These are phyloP conservation scores for Heterohyrax brucei DNA, from an alignment of 2,797 vertebrate species.

Conservation along the genomic window DNA sequence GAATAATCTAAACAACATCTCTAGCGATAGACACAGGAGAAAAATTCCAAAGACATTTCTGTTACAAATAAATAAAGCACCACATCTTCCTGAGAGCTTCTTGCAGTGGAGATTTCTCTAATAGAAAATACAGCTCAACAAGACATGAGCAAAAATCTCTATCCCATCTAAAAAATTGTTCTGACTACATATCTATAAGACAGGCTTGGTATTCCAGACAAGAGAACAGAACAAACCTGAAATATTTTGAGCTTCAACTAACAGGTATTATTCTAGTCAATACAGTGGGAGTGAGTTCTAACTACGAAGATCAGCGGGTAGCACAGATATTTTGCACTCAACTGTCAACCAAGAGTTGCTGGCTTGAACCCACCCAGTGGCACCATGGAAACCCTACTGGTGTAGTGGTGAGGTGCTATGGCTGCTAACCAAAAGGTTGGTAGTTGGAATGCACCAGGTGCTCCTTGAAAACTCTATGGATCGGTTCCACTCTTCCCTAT, in stretches of 20 bases:
- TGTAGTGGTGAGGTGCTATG: too few relatives aligned
- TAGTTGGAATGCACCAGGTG: too few relatives aligned
- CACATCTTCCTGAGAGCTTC: slow-evolving; percentile 22
- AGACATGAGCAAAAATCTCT: slow-evolving; percentile 46
- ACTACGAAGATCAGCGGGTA: too few relatives aligned
- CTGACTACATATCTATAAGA: not conserved
- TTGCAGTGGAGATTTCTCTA: slow-evolving; percentile 42
- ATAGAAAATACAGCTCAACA: slow-evolving; percentile 57
- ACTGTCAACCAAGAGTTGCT: too few relatives aligned
- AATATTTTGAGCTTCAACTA: not conserved
- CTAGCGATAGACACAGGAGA: not conserved
- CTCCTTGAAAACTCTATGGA: too few relatives aligned
- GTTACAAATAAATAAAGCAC: slow-evolving; percentile 15
- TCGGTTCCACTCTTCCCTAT: too few relatives aligned
- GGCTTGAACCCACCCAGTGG: too few relatives aligned
- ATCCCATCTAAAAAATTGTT: not conserved
- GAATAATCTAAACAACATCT: not conserved
- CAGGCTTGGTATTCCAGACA: not conserved
- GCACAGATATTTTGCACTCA: too few relatives aligned
- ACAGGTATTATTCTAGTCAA: not conserved
- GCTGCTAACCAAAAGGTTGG: too few relatives aligned
- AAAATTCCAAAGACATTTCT: slow-evolving; percentile 21
- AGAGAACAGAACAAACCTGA: not conserved
- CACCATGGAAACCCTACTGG: too few relatives aligned
- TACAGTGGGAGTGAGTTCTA: not conserved